phyloP scores from a whole-genome alignment of 2,888 invertebrate genomes.

The Myathropa florea region DNA sequence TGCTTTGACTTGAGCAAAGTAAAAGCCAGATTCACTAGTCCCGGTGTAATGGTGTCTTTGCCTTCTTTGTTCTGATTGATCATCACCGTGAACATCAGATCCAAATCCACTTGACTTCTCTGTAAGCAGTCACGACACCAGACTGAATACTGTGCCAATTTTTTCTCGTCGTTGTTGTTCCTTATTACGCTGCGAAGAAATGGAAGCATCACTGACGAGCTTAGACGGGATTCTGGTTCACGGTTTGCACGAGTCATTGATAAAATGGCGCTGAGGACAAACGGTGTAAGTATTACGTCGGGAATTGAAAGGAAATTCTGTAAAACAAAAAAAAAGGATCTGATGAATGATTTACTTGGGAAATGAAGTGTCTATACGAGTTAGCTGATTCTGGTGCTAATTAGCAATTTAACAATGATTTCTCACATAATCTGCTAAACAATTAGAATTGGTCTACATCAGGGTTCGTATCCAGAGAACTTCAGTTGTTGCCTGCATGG shows the following conservation, averaged over 20 bases:
- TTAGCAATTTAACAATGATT: too few species aligned
- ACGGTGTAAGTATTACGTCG: constrained; percentile 84
- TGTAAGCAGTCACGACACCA: constrained; percentile 82
- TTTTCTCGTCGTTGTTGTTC: constrained; percentile 81
- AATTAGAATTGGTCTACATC: too few species aligned
- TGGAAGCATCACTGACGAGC: constrained; percentile 76
- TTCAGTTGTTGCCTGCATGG: too few species aligned
- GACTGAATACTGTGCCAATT: constrained; percentile 79
- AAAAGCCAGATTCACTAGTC: constrained; percentile 82
- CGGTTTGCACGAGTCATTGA: constrained; percentile 79
- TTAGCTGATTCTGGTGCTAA: too few species aligned
- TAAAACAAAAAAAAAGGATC: constrained; percentile 71
- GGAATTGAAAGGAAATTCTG: constrained; percentile 82
- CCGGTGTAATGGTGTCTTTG: constrained; percentile 80
- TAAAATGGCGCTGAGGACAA: constrained; percentile 84
- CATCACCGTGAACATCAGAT: constrained; percentile 77
- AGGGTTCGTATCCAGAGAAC: too few species aligned
- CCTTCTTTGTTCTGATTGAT: constrained; percentile 80
- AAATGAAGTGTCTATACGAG: too few species aligned
- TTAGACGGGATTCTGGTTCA: constrained; percentile 78
- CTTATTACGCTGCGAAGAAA: constrained; percentile 78
- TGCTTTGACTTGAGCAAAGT: constrained; percentile 80
- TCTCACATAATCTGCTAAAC: too few species aligned
- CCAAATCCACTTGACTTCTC: constrained; percentile 75
- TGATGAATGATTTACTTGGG: not conserved